phyloP scores from a whole-genome alignment of 2,888 invertebrate genomes.

The Digitonthophagus gazella region DNA sequence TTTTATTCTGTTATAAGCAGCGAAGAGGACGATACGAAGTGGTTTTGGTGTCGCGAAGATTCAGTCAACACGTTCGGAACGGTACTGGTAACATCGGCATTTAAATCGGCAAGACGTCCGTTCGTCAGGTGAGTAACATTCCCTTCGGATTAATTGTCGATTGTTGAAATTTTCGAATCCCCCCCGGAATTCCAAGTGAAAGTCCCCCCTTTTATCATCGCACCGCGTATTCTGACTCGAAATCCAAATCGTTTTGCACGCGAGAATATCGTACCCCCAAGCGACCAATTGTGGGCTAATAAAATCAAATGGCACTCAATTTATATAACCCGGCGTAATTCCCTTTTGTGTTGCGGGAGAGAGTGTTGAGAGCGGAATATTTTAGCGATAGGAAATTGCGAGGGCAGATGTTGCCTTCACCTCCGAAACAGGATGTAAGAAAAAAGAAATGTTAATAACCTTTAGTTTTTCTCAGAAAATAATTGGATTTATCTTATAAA shows the following conservation, averaged over 20 bases:
- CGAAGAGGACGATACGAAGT: not conserved
- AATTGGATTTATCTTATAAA: not conserved
- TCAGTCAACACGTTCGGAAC: not conserved
- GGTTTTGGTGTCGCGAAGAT: not conserved
- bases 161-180: too few relatives aligned
- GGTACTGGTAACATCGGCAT: not conserved
- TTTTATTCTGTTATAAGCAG: conserved; percentile 6
- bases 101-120: not conserved
- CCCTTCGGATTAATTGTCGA: too few relatives aligned
- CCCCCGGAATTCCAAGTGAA: not conserved
- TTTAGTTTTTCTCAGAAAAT: not conserved
- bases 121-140: not conserved
- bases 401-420: not conserved
- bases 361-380: not conserved
- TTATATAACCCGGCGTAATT: not conserved
- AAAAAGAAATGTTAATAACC: not conserved
- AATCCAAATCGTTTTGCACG: too few relatives aligned
- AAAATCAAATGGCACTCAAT: not conserved
- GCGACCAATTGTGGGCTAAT: not conserved
- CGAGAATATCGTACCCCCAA: too few relatives aligned
- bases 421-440: not conserved
- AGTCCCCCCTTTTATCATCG: too few relatives aligned
- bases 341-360: not conserved
- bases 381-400: not conserved
- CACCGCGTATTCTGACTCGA: too few relatives aligned